Percentiles rank a stretch among this genome's conserved stretches.
These are phyloP conservation scores for Spatulosminthurus flaviceps DNA, from an alignment of 2,888 invertebrate genomes.

Conservation along the genomic window DNA sequence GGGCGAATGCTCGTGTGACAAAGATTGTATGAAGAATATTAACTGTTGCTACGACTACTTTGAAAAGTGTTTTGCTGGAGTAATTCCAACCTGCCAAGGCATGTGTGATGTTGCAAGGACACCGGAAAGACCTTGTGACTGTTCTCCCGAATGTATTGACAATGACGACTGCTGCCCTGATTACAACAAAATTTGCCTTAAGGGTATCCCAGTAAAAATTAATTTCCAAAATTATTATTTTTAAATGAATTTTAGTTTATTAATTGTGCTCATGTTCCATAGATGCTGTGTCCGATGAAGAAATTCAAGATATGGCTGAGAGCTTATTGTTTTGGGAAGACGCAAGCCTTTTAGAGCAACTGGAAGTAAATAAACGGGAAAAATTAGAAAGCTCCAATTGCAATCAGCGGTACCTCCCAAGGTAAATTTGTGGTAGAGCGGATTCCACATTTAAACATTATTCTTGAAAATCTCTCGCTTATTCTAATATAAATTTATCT, in stretches of 20 bases:
- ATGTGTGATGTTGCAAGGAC: background rate
- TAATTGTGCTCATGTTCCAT: background rate
- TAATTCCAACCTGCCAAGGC: background rate
- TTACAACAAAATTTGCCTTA: background rate
- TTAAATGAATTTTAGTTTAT: background rate
- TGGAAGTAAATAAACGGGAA: background rate
- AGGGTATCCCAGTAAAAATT: background rate
- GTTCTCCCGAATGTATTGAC: background rate
- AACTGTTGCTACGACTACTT: background rate
- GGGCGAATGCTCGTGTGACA: background rate
- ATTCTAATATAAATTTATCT: no score
- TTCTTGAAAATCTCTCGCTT: no score
- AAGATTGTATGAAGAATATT: background rate
- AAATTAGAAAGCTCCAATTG: background rate
- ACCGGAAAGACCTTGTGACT: background rate
- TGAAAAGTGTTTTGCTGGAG: background rate
- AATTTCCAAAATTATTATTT: background rate
- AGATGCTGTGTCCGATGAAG: conserved; percentile 19
- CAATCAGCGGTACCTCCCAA: no score
- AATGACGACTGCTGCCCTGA: conserved; percentile 11
- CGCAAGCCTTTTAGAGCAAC: background rate
- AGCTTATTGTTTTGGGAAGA: conserved; percentile 32
- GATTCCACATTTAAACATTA: no score
- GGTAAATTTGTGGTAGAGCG: no score
- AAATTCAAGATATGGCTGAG: conserved; percentile 21